Evolutionary conservation across 2,888 invertebrate species (phyloP), one percentile per base, ranked within the genome.

Genomic region (Coelopa pilipes): DNA sequence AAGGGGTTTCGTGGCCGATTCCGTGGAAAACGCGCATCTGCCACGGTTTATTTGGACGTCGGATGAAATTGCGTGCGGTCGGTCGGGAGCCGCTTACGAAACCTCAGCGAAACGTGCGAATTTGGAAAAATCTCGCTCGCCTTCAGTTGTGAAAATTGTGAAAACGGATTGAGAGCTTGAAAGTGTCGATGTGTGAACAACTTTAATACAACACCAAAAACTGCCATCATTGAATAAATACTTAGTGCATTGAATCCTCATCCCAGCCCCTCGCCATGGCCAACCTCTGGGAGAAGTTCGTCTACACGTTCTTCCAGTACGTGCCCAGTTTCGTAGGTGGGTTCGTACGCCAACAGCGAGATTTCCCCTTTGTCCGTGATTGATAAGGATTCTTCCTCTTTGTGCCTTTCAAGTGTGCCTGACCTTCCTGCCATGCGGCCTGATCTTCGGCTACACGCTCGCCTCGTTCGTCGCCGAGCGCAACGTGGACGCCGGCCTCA

Each of bases 391-490:
- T 34, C 59, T 34, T 34, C 34, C 34, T 34, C 47, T 78, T 79
- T 71, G 73, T 15, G 59, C 50, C 62, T 74, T 49, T 65, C 24
- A 72, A 84, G 84, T 83, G 13, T 83, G 83, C 65, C 65, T 85
- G 11, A 81, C 82, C 63, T 86, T 86, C 74, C 75, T 86, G 73
- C 85, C 86, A 62, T 81, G 81, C 71, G 86, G 86, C 24, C 77
- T 85, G 49, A 79, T 85, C 70, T 84, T 85, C 76, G 86, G 86
- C 71, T 85, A 86, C 47, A 86, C 84, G 15, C 80, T 86, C 67
- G 81, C 83, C 46, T 80, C 84, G 45, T 82, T 86, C 76, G 79
- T 83, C 24, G 81, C 84, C 21, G 81, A 85, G 49, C 79, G 83
- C 0, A 81, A 81, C 67, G 47, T 72, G 2, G 72, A 78, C 1